Percentiles rank a stretch among this genome's conserved stretches.
phyloP scores from a whole-genome alignment of 2,797 vertebrate genomes.

The Rhabdophis nuchalis region DNA sequence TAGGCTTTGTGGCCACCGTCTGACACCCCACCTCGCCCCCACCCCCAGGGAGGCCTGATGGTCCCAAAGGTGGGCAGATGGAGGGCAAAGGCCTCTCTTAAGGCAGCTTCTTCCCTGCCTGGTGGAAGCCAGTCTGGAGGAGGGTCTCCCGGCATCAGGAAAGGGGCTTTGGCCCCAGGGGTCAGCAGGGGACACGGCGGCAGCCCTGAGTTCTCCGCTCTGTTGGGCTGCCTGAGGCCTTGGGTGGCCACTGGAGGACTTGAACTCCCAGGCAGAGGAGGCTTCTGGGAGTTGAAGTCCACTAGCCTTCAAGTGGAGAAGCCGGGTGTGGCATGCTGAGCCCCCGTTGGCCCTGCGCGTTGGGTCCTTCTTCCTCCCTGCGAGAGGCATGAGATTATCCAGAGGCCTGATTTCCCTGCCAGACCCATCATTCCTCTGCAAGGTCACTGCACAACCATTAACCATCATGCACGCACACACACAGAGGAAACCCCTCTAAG shows the following conservation, averaged over 20 bases:
- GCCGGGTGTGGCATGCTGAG: too few relatives aligned
- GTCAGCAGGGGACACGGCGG: background rate
- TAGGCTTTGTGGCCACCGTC: constrained; percentile 29
- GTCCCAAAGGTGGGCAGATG: background rate
- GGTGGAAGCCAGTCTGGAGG: background rate
- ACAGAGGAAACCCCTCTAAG: background rate
- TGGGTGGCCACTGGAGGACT: background rate
- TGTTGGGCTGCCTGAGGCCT: background rate
- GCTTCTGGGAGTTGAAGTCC: too few relatives aligned
- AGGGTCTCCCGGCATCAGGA: background rate
- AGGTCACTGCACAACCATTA: background rate
- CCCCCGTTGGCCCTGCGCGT: background rate
- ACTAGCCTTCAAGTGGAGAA: background rate
- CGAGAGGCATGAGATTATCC: too few relatives aligned
- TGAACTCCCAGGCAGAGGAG: background rate
- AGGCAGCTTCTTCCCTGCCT: background rate
- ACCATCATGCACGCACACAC: background rate
- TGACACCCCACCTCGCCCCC: background rate
- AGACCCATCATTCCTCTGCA: background rate
- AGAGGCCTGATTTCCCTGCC: background rate
- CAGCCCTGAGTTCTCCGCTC: background rate
- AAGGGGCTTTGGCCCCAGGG: background rate
- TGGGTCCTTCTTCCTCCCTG: background rate
- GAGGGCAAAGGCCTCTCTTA: background rate
- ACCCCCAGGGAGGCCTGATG: background rate